A percentile compares a stretch with the other conserved stretches of the same genome.
phyloP scores from a whole-genome alignment of 1,140 invertebrate genomes.

The Penaeus vannamei region DNA sequence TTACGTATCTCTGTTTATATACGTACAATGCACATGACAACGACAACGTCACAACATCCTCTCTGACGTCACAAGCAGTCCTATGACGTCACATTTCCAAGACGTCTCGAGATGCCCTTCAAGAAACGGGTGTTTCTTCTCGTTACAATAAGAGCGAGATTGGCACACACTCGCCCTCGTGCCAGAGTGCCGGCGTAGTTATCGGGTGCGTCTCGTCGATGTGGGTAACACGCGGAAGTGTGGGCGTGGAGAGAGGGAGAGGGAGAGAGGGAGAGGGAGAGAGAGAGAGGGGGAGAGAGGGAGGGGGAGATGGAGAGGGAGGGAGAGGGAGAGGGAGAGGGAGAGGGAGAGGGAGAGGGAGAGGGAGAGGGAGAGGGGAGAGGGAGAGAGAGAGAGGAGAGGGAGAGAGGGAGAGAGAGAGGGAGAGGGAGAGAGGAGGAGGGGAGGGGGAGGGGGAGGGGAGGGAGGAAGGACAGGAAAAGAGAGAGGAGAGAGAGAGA shows the following conservation, averaged over 20 bases:
- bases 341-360: neutral
- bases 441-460: slow-evolving; percentile 28
- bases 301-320: too few species aligned
- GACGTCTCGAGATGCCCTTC: too few species aligned
- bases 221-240: too few species aligned
- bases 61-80: too few species aligned
- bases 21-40: too few species aligned
- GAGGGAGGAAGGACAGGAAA: slow-evolving; percentile 17
- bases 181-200: too few species aligned
- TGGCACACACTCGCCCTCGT: too few species aligned
- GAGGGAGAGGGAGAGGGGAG: neutral
- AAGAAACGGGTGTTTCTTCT: too few species aligned
- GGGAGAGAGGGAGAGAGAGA: neutral
- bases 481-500: neutral
- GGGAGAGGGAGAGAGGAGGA: neutral
- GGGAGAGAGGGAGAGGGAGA: neutral
- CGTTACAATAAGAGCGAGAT: neutral
- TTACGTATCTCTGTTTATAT: too few species aligned
- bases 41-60: too few species aligned
- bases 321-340: neutral
- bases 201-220: too few species aligned
- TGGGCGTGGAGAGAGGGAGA: slow-evolving; percentile 2
- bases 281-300: slow-evolving; percentile 12
- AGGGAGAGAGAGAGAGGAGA: neutral
- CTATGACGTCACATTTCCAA: too few species aligned